phyloP scores from a whole-genome alignment of 2,888 invertebrate species.

The Exocentrus adspersus region DNA sequence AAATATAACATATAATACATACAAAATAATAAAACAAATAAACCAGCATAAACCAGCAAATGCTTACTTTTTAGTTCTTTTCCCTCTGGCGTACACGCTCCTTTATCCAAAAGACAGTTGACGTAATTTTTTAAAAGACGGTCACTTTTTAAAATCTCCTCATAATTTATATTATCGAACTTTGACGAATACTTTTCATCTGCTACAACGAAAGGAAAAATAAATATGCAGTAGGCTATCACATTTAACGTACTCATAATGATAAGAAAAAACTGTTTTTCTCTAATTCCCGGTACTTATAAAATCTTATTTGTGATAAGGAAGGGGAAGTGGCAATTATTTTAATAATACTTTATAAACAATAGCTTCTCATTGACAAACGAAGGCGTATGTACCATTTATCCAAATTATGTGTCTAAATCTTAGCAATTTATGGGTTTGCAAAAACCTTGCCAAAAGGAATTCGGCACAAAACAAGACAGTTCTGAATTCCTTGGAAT shows the following conservation, averaged over 20 bases:
- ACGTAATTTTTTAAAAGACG: constrained; percentile 30
- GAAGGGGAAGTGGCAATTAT: constrained; percentile 13
- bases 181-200: constrained; percentile 59
- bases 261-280: neutral
- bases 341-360: constrained; percentile 9
- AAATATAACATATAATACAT: no score
- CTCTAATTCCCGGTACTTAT: neutral
- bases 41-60: neutral
- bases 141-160: constrained; percentile 30
- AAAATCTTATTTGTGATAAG: neutral
- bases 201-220: neutral
- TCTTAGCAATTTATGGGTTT: no score
- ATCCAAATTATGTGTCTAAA: neutral
- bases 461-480: no score
- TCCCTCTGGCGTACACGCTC: constrained; percentile 76
- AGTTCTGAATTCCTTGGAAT: no score
- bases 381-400: neutral
- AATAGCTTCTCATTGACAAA: neutral
- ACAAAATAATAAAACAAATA: no score
- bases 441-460: no score
- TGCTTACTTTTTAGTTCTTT: constrained; percentile 75
- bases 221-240: neutral
- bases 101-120: constrained; percentile 53
- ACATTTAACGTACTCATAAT: constrained; percentile 22
- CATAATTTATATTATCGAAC: constrained; percentile 28